Base-by-base conservation (phyloP, 37 sponge, comb jelly and placozoan genomes). In the Beroe ovata region DNA sequence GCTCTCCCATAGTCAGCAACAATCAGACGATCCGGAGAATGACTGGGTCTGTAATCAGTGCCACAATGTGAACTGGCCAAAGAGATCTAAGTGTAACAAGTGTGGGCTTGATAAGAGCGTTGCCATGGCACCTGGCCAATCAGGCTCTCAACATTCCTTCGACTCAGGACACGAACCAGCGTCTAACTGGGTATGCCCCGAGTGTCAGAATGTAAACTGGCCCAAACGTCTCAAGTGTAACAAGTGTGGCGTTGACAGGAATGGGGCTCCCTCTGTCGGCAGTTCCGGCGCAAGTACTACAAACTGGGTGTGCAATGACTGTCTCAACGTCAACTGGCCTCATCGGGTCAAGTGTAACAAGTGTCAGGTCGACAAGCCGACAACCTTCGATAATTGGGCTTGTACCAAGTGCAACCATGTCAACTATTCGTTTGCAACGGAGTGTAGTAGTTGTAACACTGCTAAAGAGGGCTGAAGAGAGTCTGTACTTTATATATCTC, bases 201-300 rank as follows among this genome's bases (percentile, higher is more conserved):
- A 23, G 25, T 77, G 84, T 41, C 36, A 77, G 54, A 77, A 77
- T 20, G 84, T 77, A 0, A 77, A 77, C 84, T 77, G 84, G 84
- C 84, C 84, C 22, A 77, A 77, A 20, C 84, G 84, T 20, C 20
- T 35, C n/a, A 19, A 23, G 26, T 77, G 84, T 41, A 77, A 77
- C 28, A 77, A 77, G 84, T 77, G 84, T 41, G 84, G 84, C 3
- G 21, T 42, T 4, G 84, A 77, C 25, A 77, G 33, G 84, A 11
- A 47, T 6, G 11, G 54, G 54, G 54, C 11, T 11, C n/a, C n/a
- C n/a, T 47, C 54, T 6, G 54, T 47, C 11, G 11, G 11, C 54
- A 20, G 29, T 4, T 25, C 63, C 4, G 63, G 63, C 8, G 63
- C 4, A 25, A 20, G 4, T 4, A 62, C 63, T 4, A 4, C 38